phyloP scores from a whole-genome alignment of 1,140 invertebrate species.

The Arion vulgaris region DNA sequence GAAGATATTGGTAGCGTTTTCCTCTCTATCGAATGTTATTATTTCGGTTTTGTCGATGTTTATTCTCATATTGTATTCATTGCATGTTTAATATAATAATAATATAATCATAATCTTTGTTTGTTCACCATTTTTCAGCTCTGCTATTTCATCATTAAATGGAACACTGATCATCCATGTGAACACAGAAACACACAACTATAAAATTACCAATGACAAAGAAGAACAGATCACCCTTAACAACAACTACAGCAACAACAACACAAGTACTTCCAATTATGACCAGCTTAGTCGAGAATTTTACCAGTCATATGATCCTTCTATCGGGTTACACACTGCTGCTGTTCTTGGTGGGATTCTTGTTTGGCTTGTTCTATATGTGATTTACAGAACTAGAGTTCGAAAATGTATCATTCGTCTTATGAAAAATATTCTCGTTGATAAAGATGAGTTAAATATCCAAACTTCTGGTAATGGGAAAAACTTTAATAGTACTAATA shows the following conservation, averaged over 20 bases:
- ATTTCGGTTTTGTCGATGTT: background rate
- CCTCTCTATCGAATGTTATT: background rate
- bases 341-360: slow-evolving; percentile 59
- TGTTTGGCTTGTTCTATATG: slow-evolving; percentile 53
- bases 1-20: background rate
- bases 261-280: background rate
- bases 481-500: background rate
- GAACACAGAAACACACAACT: background rate
- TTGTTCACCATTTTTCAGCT: background rate
- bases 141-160: background rate
- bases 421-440: background rate
- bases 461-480: background rate
- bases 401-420: slow-evolving; percentile 44
- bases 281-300: slow-evolving; percentile 41
- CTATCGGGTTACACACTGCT: slow-evolving; percentile 58
- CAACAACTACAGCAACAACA: slow-evolving; percentile 19
- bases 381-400: slow-evolving; percentile 56
- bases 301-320: slow-evolving; percentile 56
- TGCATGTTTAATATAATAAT: background rate
- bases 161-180: background rate
- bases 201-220: background rate
- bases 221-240: background rate
- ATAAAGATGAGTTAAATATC: background rate
- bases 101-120: background rate
- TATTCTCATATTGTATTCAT: background rate